Conservation (phyloP, 2,113 vertebrate genomes). For the Octodon degus region DNA sequence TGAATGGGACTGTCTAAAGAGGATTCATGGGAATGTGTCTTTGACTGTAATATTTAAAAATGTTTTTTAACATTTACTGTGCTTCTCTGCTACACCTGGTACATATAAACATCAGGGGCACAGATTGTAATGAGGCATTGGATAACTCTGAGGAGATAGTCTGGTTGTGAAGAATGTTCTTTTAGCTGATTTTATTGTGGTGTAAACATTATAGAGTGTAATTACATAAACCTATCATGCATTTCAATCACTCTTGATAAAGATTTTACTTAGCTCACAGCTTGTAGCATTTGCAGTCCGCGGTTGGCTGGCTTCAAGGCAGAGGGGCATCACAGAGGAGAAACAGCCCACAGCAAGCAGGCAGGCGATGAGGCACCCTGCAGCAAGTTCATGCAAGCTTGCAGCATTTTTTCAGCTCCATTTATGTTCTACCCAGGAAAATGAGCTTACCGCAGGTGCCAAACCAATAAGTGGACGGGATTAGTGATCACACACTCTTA, state of each 20-base stretch:
- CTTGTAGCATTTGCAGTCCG: background rate
- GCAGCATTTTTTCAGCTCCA: background rate
- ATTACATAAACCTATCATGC: background rate
- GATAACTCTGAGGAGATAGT: background rate
- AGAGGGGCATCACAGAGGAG: background rate
- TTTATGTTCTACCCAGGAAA: background rate
- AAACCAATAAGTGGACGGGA: background rate
- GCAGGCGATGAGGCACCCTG: background rate
- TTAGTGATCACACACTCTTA: background rate
- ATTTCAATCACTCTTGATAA: background rate
- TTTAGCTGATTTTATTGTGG: background rate
- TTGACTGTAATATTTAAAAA: background rate
- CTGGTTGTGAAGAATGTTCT: background rate
- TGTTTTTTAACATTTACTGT: background rate
- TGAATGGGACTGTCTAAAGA: background rate
- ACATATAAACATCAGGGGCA: background rate
- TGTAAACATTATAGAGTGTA: background rate
- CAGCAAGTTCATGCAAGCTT: background rate
- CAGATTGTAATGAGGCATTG: background rate
- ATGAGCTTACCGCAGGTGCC: background rate
- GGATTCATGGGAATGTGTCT: background rate
- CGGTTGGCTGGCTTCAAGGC: background rate
- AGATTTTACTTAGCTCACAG: background rate
- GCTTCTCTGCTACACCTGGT: background rate
- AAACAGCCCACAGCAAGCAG: background rate